phyloP scores from a whole-genome alignment of 2,113 vertebrate species.

The Channa argus region DNA sequence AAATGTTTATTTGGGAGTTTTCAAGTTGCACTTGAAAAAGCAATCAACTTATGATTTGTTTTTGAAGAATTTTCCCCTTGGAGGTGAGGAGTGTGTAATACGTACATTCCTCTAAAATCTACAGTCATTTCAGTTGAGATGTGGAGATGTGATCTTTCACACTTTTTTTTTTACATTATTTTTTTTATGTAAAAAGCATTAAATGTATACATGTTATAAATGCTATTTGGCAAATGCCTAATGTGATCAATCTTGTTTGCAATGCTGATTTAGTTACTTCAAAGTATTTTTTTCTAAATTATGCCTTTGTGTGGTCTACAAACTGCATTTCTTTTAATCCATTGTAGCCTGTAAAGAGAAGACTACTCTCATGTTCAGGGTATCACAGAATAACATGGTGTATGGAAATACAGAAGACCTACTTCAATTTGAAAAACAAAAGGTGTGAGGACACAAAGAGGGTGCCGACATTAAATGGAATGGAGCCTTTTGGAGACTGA shows the following conservation, averaged over 20 bases:
- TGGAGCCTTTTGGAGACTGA: slow-evolving; percentile 48
- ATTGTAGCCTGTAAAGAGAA: background rate
- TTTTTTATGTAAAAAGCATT: too few species aligned
- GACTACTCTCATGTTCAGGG: slow-evolving; percentile 45
- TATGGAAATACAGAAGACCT: background rate
- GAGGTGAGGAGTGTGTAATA: too few species aligned
- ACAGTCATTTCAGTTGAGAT: too few species aligned
- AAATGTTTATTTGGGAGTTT: too few species aligned
- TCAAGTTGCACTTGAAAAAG: too few species aligned
- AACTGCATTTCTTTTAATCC: slow-evolving; percentile 21
- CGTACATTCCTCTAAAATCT: too few species aligned
- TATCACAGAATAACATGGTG: background rate
- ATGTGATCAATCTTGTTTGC: slow-evolving; percentile 22
- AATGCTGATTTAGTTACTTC: slow-evolving; percentile 27
- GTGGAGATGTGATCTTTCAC: too few species aligned
- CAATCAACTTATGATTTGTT: too few species aligned
- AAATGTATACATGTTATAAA: too few species aligned
- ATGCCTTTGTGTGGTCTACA: background rate
- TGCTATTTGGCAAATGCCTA: background rate
- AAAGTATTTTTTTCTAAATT: slow-evolving; percentile 19
- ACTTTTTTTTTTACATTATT: too few species aligned
- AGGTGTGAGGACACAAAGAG: slow-evolving; percentile 18
- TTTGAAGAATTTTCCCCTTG: too few species aligned
- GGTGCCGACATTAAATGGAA: background rate
- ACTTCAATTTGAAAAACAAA: slow-evolving; percentile 48